Conservation (phyloP, 2,888 invertebrate genomes). For the Eledone cirrhosa region DNA sequence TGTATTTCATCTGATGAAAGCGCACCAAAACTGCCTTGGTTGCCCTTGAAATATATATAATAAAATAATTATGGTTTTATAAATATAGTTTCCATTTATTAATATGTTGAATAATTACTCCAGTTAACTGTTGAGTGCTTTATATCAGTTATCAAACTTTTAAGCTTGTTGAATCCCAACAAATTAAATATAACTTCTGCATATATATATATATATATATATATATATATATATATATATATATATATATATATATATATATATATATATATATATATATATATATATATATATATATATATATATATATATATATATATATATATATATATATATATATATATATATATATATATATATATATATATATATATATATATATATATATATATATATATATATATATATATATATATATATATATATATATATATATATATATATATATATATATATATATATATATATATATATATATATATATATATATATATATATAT, state of each 20-base stretch:
- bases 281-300: background rate
- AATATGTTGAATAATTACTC: no score
- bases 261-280: background rate
- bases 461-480: constrained; percentile 16
- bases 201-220: no score
- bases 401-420: background rate
- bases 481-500: background rate
- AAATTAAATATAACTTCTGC: no score
- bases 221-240: constrained; percentile 8
- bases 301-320: background rate
- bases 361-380: background rate
- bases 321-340: background rate
- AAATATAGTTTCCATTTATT: no score
- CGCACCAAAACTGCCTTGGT: no score
- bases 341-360: background rate
- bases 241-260: background rate
- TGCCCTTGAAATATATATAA: no score
- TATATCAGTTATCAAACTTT: no score
- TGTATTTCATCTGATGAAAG: no score
- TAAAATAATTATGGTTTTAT: no score
- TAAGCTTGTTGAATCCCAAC: no score
- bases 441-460: constrained; percentile 16
- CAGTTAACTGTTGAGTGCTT: no score
- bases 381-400: background rate
- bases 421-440: background rate